phyloP scores from a whole-genome alignment of 2,888 invertebrate species.

The Spisula subtruncata region DNA sequence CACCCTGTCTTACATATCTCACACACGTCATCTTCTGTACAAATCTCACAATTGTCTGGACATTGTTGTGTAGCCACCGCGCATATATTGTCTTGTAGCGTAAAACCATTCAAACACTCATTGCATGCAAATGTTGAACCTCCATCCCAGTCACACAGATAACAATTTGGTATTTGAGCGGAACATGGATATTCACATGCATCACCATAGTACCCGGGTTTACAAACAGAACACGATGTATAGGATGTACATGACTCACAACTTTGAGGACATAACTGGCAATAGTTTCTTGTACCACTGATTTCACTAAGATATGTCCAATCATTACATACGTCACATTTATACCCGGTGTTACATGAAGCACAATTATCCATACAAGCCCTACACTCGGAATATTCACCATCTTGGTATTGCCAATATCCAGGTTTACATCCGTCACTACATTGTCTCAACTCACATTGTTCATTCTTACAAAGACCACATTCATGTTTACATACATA shows the following conservation, averaged over 20 bases:
- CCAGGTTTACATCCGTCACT: neutral
- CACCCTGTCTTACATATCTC: constrained; percentile 2
- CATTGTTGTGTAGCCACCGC: neutral
- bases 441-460: neutral
- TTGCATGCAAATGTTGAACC: neutral
- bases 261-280: neutral
- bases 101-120: neutral
- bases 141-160: neutral
- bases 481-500: neutral
- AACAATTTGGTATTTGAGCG: neutral
- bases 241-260: neutral
- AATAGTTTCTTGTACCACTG: neutral
- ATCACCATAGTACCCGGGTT: neutral
- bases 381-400: neutral
- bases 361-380: neutral
- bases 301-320: neutral
- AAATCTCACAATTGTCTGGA: neutral
- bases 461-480: neutral
- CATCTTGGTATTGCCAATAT: neutral
- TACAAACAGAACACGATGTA: neutral
- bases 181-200: neutral
- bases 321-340: constrained; percentile 2
- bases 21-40: neutral
- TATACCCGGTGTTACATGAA: neutral
- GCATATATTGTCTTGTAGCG: neutral